A percentile compares a stretch with the other conserved stretches of the same genome.
Conservation (phyloP, 2,888 invertebrate species). For the Drosophila anomalata region DNA sequence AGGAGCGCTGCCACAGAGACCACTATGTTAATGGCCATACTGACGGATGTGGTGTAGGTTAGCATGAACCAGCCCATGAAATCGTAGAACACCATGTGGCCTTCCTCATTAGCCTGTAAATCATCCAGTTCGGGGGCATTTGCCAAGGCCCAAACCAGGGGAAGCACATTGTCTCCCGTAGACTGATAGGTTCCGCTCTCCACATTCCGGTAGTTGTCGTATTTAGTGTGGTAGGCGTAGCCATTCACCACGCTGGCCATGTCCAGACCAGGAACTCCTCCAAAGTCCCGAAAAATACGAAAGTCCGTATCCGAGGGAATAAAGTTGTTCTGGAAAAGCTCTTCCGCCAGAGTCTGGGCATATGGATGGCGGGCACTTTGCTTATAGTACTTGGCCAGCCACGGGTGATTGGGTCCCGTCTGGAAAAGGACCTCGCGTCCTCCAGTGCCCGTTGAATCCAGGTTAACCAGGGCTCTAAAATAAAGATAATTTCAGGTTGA, state of each 20-base stretch:
- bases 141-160: constrained; percentile 85
- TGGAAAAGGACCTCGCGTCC: constrained; percentile 96
- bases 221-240: constrained; percentile 90
- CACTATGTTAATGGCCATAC: constrained; percentile 81
- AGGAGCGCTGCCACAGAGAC: constrained; percentile 82
- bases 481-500: no score
- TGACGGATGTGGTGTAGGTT: constrained; percentile 85
- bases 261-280: constrained; percentile 88
- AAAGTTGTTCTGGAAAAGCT: constrained; percentile 87
- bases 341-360: constrained; percentile 86
- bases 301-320: constrained; percentile 89
- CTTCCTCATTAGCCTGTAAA: constrained; percentile 73
- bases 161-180: constrained; percentile 89
- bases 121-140: constrained; percentile 82
- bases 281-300: constrained; percentile 87
- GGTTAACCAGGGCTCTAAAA: constrained; percentile 90
- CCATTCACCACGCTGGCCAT: constrained; percentile 91
- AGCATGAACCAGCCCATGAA: constrained; percentile 88
- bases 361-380: constrained; percentile 86
- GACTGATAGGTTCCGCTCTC: constrained; percentile 89
- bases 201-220: constrained; percentile 87
- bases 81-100: constrained; percentile 89
- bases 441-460: constrained; percentile 96
- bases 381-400: constrained; percentile 86
- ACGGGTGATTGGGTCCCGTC: constrained; percentile 89